Base-by-base conservation (phyloP, 2,113 vertebrate species). In the Centrocercus urophasianus region DNA sequence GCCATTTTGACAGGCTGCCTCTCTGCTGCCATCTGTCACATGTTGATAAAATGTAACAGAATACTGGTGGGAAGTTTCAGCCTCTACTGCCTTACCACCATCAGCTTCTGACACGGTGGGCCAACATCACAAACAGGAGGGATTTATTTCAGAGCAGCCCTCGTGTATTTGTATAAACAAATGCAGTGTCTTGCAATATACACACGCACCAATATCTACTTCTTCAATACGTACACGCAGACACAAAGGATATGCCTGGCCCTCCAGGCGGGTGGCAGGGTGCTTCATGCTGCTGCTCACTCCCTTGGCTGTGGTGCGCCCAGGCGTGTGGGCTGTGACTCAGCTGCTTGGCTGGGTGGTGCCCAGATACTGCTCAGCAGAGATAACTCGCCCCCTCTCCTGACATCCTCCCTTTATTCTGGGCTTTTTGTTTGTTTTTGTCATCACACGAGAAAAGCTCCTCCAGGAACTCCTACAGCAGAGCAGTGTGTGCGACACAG, bases 371-470 rank as follows among this genome's bases (percentile, higher is more conserved):
- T 97, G 96, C 87, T 93, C 7, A 30, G 30, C 67, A 66, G 30
- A 97, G 96, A 97, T 97, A 97, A 97, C 38, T 18, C 11, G 5
- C 30, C 28, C 48, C 24, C 25, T 32, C 45, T 54, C 10, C 6
- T 42, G 11, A 13, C 86, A 96, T 88, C 95, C 93, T 96, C 75
- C 87, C 89, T 95, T 97, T 97, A 96, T 97, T 96, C 88, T 2
- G 11, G 52, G 11, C 40, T 82, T 87, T 97, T 95, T 96, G 92
- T 95, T 96, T 95, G 84, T 42, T 90, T 90, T 54, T 79, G 65
- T 88, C 65, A 57, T 42, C 83, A 13, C 64, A 48, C 7, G 56
- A 83, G 84, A 40, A 94, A 92, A 84, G 8, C 43, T 91, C 38
- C 65, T 74, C 32, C 1, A 0, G 36, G 84, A 34, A 38, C 85